A percentile compares a stretch with the other conserved stretches of the same genome.
These are phyloP conservation scores for Sebastes nivosus DNA, from an alignment of 2,797 vertebrate genomes.

Conservation along the genomic window DNA sequence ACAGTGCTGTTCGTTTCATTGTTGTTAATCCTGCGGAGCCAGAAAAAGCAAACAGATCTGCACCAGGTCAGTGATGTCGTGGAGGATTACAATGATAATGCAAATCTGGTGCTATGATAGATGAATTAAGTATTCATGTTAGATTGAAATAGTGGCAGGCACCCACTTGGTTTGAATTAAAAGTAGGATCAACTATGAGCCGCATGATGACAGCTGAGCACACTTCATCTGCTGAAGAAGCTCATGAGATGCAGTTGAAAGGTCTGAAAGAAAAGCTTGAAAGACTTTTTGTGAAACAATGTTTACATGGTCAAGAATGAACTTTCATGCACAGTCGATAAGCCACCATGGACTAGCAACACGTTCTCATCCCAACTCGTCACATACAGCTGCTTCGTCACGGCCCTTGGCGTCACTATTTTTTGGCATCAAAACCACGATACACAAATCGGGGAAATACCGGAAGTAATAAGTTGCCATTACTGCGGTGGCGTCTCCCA, in stretches of 20 bases:
- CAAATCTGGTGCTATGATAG: not conserved
- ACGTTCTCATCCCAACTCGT: too few species aligned
- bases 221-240: not conserved
- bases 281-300: not conserved
- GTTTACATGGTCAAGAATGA: not conserved
- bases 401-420: not conserved
- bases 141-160: not conserved
- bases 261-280: too few species aligned
- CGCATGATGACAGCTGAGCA: not conserved
- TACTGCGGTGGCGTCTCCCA: too few species aligned
- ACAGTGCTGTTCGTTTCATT: constrained; percentile 17
- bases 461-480: too few species aligned
- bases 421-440: not conserved
- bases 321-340: not conserved
- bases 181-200: not conserved
- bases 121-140: constrained; percentile 11
- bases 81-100: constrained; percentile 1
- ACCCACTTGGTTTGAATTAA: not conserved
- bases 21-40: not conserved
- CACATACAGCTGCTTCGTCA: too few species aligned
- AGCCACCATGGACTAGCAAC: not conserved
- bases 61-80: not conserved
- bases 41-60: not conserved
- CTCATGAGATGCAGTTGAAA: not conserved
- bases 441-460: too few species aligned